Conservation (phyloP, 2,888 invertebrate genomes). For the Pollenia griseotomentosa region DNA sequence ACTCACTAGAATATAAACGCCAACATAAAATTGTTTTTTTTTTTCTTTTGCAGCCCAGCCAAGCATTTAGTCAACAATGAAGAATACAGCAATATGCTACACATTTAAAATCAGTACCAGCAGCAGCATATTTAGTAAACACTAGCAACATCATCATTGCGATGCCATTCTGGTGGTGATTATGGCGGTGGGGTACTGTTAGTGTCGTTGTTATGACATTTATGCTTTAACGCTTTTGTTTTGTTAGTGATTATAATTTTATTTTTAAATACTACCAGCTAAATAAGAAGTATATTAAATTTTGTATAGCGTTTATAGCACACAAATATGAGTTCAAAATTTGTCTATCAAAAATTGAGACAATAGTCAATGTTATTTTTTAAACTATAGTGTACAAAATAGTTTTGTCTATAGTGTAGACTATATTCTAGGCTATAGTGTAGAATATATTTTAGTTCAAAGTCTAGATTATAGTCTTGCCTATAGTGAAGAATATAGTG, state of each 20-base stretch:
- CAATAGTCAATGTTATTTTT: no score
- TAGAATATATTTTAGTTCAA: no score
- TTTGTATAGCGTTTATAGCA: not conserved
- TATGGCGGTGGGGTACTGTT: not conserved
- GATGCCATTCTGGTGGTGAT: not conserved
- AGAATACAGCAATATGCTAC: conserved; percentile 42
- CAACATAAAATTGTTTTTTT: conserved; percentile 39
- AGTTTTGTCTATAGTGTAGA: no score
- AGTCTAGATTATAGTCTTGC: no score
- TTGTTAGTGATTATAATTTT: conserved; percentile 24
- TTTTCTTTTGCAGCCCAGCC: not conserved
- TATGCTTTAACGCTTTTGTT: conserved; percentile 54
- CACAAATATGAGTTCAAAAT: no score
- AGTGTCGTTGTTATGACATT: conserved; percentile 22
- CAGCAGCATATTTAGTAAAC: conserved; percentile 25
- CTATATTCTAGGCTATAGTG: no score
- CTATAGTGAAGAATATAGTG: no score
- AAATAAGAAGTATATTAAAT: not conserved
- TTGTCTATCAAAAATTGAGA: no score
- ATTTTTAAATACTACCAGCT: conserved; percentile 3
- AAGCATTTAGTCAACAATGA: conserved; percentile 41
- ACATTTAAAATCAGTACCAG: conserved; percentile 29
- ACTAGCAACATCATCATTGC: conserved; percentile 13
- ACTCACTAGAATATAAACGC: conserved; percentile 54
- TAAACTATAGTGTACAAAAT: no score